Base-by-base conservation (phyloP, 2,113 vertebrate genomes). In the Ptyas mucosa region DNA sequence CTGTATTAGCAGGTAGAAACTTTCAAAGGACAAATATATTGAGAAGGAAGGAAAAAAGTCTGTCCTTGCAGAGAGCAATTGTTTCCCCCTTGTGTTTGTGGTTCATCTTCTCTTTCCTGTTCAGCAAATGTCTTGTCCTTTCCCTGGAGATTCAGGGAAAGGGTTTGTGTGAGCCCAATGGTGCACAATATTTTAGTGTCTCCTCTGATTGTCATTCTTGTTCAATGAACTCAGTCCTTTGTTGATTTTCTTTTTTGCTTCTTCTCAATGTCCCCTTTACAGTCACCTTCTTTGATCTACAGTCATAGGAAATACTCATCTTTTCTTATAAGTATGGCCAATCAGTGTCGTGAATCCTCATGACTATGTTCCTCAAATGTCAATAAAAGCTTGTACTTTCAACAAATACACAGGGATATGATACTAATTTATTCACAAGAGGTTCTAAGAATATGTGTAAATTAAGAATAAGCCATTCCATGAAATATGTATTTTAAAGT, bases 11-110 rank as follows among this genome's bases (percentile, higher is more conserved):
- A 52, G 51, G 7, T 69, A 34, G 64, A 26, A 75, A n/a, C 49
- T 53, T 46, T 53, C 34, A 85, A 92, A 89, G 96, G 96, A 89
- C 93, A 92, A 95, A 89, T 93, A 92, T 93, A 81, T 91, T 88
- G 92, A 96, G 49, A 88, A 95, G 53, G 81, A 75, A 87, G 14
- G 18, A 55, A 55, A 90, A 10, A 14, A 61, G 94, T 52, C 92
- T 2, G 15, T 75, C n/a, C 69, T 39, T 75, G n/a, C 64, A 34
- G 14, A 34, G 64, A 75, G 64, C 64, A 75, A 2, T 75, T 34
- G 14, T 34, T 18, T 14, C 64, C n/a, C 29, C 5, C 15, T 18
- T 15, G 3, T 75, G 64, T 34, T 75, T 34, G 29, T 18, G 14
- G 14, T 75, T 75, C n/a, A 34, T 34, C 64, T 15, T 75, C 14